Evolutionary conservation across 2,113 vertebrate genomes (phyloP), one percentile per base, ranked within the genome.

Genomic region (Smithornis capensis): DNA sequence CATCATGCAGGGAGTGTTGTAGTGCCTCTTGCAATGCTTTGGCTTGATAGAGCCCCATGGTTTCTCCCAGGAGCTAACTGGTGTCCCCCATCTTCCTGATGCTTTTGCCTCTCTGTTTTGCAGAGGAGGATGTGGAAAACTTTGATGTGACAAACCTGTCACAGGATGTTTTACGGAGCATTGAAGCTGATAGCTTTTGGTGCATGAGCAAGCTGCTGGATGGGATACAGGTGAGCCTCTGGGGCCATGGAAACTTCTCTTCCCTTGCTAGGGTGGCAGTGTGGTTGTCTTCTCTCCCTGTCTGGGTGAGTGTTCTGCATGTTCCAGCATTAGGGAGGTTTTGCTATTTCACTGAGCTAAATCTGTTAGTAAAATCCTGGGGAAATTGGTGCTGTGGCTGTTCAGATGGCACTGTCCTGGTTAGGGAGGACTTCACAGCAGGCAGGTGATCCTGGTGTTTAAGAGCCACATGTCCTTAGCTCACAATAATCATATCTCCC

Each of bases 191-290:
- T 89, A 99, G 99, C 92, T 99, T 99, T 94, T 99, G 99, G 99
- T 99, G 99, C 96, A 99, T 99, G 99, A 99, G 99, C 98, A 99
- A 99, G 78, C 98, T 99, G 92, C 98, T 99, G 92, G 99, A 99
- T 22, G 99, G 99, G 56, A 99, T 99, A 50, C 99, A 99, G 99
- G 99, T 99, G 93, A 94, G 97, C 6, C 4, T 3, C 35, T n/a
- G 59, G 38, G 45, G 28, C 60, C 5, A 1, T 3, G 2, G 33
- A 7, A 21, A 40, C 19, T 57, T 25, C 29, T 24, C 3, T 82
- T 29, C 28, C 49, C 40, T 80, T 2, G 2, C n/a, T 42, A 55
- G 56, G 33, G 50, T 11, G 29, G 14, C 42, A 45, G 18, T 16
- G 28, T 33, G 15, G 3, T 15, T 8, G 3, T 23, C n/a, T 33